Base-by-base conservation (phyloP, 2,797 vertebrate genomes). In the Cossypha heuglini region DNA sequence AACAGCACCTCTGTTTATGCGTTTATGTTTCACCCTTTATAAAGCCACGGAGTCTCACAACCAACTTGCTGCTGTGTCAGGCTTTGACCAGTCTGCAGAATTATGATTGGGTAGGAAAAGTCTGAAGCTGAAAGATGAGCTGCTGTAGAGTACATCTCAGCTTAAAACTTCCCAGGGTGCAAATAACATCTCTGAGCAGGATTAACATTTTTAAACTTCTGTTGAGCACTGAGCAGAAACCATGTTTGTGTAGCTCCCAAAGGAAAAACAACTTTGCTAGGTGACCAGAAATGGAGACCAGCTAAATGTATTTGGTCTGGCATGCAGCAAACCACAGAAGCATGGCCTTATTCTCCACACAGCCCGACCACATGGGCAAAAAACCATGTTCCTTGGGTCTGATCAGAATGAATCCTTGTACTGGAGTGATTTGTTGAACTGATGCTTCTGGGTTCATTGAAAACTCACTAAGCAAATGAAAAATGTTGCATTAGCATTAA, bases 401-500 rank as follows among this genome's bases (percentile, higher is more conserved):
- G 58, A 72, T 37, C 11, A 54, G 35, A 78, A 68, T 6, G 13
- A 69, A 58, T 25, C 25, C 3, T 13, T 31, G 5, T 49, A 21
- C 43, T 5, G 1, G 49, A 75, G 11, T 25, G 42, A 42, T 51
- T 63, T 61, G 25, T 58, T 58, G 40, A 85, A 66, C 35, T 72
- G 57, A n/a, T 52, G 21, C 13, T 88, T 82, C 55, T 62, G 40
- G 5, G 31, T 90, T 93, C 79, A 78, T 19, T 71, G 74, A 85
- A 92, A 85, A 6, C 37, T 21, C 18, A 49, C 26, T 76, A 90
- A 82, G 59, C 54, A 86, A 75, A 79, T 52, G 40, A 63, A 92
- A 88, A 94, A 86, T 49, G 7, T 78, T 90, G n/a, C 38, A 73
- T 92, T 94, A 85, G 38, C 45, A 49, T 85, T 94, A 88, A 69